Conservation (phyloP, 2,888 invertebrate genomes). For the Pyrrhosoma nymphula region DNA sequence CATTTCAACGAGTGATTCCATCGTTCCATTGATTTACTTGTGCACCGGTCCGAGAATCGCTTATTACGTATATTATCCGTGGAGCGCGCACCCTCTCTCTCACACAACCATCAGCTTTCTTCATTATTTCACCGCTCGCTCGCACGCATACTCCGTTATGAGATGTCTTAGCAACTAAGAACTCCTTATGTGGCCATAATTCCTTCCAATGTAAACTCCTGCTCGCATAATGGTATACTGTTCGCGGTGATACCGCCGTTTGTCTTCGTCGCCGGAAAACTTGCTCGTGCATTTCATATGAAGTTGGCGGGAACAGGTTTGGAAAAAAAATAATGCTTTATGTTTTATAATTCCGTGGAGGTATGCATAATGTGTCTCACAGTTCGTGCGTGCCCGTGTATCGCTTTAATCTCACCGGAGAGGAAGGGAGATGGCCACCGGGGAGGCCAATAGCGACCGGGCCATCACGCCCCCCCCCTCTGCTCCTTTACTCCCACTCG, state of each 20-base stretch:
- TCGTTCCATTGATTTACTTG: not conserved
- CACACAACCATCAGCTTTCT: not conserved
- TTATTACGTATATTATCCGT: not conserved
- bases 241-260: constrained; percentile 25
- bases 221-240: constrained; percentile 28
- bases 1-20: not conserved
- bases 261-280: constrained; percentile 20
- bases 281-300: not conserved
- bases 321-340: not conserved
- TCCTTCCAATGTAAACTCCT: constrained; percentile 22
- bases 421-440: not conserved
- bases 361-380: constrained; percentile 25
- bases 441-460: not conserved
- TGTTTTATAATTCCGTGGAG: not conserved
- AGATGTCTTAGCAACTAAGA: not conserved
- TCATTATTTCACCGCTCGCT: constrained; percentile 2
- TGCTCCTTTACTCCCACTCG: not conserved
- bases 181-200: constrained; percentile 29
- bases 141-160: constrained; percentile 3
- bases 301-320: constrained; percentile 8
- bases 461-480: not conserved
- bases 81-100: not conserved
- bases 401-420: not conserved
- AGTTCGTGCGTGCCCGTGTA: not conserved
- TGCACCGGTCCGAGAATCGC: not conserved